Percentiles rank a stretch among this genome's conserved stretches.
Conservation (phyloP, 2,888 invertebrate species). For the Sturmia bella region DNA sequence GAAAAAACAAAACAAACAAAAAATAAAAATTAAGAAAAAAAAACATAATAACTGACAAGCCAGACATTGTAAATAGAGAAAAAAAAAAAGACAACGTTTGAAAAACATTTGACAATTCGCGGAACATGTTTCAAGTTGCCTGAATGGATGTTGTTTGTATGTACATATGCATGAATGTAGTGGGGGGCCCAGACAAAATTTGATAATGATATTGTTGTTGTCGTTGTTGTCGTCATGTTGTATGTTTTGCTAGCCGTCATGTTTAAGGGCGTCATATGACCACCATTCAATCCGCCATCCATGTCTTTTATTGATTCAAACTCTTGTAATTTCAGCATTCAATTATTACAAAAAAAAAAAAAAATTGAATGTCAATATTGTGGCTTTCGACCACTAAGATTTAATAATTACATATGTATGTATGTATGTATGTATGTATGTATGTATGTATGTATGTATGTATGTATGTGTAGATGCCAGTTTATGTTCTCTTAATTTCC, state of each 20-base stretch:
- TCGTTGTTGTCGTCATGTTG: constrained; percentile 13
- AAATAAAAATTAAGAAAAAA: not conserved
- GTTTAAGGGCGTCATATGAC: constrained; percentile 45
- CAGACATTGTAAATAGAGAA: constrained; percentile 52
- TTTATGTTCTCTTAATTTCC: constrained; percentile 12
- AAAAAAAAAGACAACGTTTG: constrained; percentile 12
- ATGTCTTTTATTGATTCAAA: not conserved
- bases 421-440: not conserved
- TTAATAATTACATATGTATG: not conserved
- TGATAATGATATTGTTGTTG: constrained; percentile 15
- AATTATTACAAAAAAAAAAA: not conserved
- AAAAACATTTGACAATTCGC: constrained; percentile 58
- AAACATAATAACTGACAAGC: constrained; percentile 47
- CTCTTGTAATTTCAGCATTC: not conserved
- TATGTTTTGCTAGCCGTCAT: constrained; percentile 29
- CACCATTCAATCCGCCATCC: not conserved
- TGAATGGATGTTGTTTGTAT: too few species aligned
- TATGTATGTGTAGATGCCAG: not conserved
- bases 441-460: not conserved
- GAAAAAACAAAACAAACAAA: constrained; percentile 10
- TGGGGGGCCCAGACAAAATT: constrained; percentile 16
- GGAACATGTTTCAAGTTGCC: constrained; percentile 41
- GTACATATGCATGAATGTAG: too few species aligned
- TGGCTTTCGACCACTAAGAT: constrained; percentile 18
- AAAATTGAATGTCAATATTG: constrained; percentile 51